Base-by-base conservation (phyloP, 2,888 invertebrate genomes). In the Trisateles emortualis region DNA sequence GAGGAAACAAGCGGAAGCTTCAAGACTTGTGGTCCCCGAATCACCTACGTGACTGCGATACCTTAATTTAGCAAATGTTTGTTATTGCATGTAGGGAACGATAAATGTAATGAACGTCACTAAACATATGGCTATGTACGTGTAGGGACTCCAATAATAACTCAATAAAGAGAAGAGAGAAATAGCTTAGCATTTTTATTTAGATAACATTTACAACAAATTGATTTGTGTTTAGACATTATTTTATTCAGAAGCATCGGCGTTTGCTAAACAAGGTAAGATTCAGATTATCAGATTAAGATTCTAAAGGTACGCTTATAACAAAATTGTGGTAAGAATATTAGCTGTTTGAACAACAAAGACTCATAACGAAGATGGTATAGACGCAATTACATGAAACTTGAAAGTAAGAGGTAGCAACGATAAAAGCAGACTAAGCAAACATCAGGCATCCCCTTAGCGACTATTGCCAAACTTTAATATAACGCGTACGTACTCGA, bases 401-500 rank as follows among this genome's bases (percentile, higher is more conserved):
- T 70, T 66, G 59, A 72, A 74, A 75, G 66, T 70, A 63, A 66
- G 68, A 62, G 69, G 54, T 52, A 59, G 57, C 49, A 59, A 60
- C 70, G 58, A 61, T 56, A 68, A 63, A 75, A 74, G 68, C 72
- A 66, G 72, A 78, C 76, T 79, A 69, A 76, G 72, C 73, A 76
- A 81, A 81, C 78, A 78, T 61, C 72, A 78, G 73, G 72, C 70
- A 74, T 74, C 74, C 73, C 76, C 76, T 78, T 77, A 69, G 76
- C 68, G 74, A 77, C 78, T 81, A 85, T 85, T 83, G 84, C 80
- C 83, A 81, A 84, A 88, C 79, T 86, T 83, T 81, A 82, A 82
- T 86, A 83, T 79, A 81, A 79, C 78, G 78, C 78, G 74, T 75
- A 73, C 52, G 64, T 72, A 74, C 69, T 74, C 76, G 66, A 68